A percentile compares a stretch with the other conserved stretches of the same genome.
phyloP scores from a whole-genome alignment of 1,140 invertebrate genomes.

The Aphaenogaster floridana region DNA sequence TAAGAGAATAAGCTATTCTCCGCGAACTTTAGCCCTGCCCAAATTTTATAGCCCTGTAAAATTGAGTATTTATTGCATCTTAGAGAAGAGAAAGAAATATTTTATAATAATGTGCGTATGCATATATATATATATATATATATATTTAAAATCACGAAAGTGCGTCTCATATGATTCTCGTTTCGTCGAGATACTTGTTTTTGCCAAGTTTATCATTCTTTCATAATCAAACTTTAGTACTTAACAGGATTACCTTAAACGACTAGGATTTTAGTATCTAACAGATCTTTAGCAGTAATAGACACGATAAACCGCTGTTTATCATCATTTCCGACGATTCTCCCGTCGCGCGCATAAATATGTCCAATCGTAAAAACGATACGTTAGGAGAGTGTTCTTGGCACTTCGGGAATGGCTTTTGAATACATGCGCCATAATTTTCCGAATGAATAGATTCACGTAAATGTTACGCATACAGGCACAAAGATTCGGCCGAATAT shows the following conservation, averaged over 20 bases:
- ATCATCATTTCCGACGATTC: conserved; percentile 10
- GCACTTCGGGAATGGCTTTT: conserved; percentile 8
- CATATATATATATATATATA: too few species aligned
- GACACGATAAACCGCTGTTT: neutral
- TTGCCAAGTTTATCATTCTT: neutral
- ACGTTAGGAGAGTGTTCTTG: conserved; percentile 18
- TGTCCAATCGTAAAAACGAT: conserved; percentile 20
- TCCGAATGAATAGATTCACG: neutral
- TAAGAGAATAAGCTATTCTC: neutral
- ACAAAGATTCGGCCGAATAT: conserved; percentile 51
- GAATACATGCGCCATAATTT: conserved; percentile 14
- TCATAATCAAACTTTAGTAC: neutral
- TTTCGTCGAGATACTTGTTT: neutral
- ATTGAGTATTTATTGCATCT: neutral
- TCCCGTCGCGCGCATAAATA: conserved; percentile 13
- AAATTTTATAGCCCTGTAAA: conserved; percentile 18
- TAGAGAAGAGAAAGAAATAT: conserved; percentile 7
- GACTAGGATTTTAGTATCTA: neutral
- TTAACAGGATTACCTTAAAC: neutral
- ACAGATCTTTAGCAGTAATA: neutral
- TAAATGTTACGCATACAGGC: conserved; percentile 3
- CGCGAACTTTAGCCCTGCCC: neutral
- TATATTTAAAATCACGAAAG: neutral
- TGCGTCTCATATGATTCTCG: neutral
- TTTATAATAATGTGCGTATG: neutral